Evolutionary conservation across 2,888 invertebrate species (phyloP).

Genomic region (Xestia ashworthii): DNA sequence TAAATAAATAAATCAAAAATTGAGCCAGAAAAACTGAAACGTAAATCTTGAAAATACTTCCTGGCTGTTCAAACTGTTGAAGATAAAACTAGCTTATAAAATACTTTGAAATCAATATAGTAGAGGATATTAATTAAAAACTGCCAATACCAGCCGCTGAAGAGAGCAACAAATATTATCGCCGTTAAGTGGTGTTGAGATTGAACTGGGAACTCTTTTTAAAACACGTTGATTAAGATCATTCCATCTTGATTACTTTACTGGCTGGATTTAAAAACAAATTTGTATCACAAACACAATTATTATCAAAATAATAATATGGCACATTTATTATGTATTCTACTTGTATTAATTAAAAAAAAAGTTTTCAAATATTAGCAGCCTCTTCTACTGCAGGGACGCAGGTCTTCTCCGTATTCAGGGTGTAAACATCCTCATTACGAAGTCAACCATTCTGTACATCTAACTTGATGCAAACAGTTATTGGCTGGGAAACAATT

Average conservation of each 20-base stretch:
- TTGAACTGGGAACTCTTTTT: constrained; percentile 12
- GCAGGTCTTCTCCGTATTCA: too few species aligned
- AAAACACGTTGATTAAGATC: background rate
- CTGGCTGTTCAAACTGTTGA: background rate
- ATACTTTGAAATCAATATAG: constrained; percentile 13
- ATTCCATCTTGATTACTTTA: background rate
- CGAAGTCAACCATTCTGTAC: too few species aligned
- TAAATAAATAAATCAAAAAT: background rate
- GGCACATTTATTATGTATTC: background rate
- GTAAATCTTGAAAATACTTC: background rate
- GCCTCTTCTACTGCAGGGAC: background rate
- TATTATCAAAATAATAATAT: too few species aligned
- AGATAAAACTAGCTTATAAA: background rate
- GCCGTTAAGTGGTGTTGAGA: background rate
- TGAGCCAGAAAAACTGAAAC: background rate
- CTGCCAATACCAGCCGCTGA: constrained; percentile 46
- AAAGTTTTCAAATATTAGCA: background rate
- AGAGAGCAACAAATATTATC: constrained; percentile 37
- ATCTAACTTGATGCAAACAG: too few species aligned
- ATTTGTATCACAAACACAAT: too few species aligned
- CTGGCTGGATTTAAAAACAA: background rate
- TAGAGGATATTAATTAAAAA: constrained; percentile 43
- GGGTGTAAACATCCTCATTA: background rate
- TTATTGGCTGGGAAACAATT: too few species aligned
- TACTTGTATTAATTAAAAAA: too few species aligned